Evolutionary conservation across 2,888 invertebrate species (phyloP).

Genomic region (Polylopha cassiicola): DNA sequence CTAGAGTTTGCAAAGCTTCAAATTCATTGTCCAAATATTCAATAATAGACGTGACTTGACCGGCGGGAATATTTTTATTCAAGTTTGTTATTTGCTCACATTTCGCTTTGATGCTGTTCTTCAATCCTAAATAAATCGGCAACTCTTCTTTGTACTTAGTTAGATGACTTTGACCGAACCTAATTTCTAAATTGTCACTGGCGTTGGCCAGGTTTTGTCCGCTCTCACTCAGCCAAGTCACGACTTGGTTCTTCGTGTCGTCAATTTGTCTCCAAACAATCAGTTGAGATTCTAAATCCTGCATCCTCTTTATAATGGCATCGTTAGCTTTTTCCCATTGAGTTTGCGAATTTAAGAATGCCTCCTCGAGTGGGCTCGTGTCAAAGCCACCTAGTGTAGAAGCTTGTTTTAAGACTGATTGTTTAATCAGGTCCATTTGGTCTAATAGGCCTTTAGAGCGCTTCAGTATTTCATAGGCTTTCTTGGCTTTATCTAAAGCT

Average conservation of each 20-base stretch:
- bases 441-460: constrained; percentile 86
- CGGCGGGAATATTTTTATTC: constrained; percentile 83
- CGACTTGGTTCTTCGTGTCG: constrained; percentile 88
- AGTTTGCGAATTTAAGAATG: constrained; percentile 79
- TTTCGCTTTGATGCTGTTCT: constrained; percentile 87
- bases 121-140: constrained; percentile 85
- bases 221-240: constrained; percentile 90
- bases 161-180: constrained; percentile 86
- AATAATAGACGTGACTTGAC: constrained; percentile 81
- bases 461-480: constrained; percentile 84
- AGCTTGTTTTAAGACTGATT: constrained; percentile 82
- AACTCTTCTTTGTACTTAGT: constrained; percentile 91
- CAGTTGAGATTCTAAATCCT: constrained; percentile 90
- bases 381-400: constrained; percentile 82
- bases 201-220: constrained; percentile 86
- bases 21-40: constrained; percentile 86
- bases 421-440: constrained; percentile 86
- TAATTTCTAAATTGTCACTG: constrained; percentile 87
- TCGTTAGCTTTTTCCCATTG: constrained; percentile 85
- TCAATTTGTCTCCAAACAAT: constrained; percentile 96
- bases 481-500: constrained; percentile 85
- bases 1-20: constrained; percentile 82
- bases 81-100: constrained; percentile 86
- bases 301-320: constrained; percentile 83
- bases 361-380: constrained; percentile 75